Evolutionary conservation across 2,113 vertebrate species (phyloP).

Genomic region (Dascyllus trimaculatus): DNA sequence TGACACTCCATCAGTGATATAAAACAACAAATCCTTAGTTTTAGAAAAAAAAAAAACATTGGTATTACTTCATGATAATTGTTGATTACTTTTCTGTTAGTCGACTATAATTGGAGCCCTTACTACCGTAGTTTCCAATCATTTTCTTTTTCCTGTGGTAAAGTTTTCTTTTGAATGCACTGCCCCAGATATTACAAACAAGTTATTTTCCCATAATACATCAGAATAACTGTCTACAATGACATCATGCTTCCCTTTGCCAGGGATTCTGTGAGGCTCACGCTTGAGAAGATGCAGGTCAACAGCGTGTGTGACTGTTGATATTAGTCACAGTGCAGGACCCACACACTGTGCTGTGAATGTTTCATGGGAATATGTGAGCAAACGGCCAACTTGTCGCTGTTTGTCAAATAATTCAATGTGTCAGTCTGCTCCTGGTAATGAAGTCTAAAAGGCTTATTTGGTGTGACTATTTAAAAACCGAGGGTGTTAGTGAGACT

Average conservation of each 20-base stretch:
- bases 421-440: slow-evolving; percentile 8
- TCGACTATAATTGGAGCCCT: background rate
- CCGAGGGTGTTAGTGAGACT: background rate
- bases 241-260: slow-evolving; percentile 9
- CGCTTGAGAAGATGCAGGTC: background rate
- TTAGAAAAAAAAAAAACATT: too few species aligned
- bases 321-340: slow-evolving; percentile 43
- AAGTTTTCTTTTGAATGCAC: too few species aligned
- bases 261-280: background rate
- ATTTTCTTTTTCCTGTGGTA: too few species aligned
- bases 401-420: slow-evolving; percentile 22
- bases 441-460: background rate
- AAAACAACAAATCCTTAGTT: too few species aligned
- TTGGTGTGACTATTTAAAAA: slow-evolving; percentile 8
- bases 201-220: background rate
- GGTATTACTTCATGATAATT: too few species aligned
- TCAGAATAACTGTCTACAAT: slow-evolving; percentile 25
- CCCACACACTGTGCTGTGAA: background rate
- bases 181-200: background rate
- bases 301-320: slow-evolving; percentile 11
- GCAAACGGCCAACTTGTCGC: slow-evolving; percentile 21
- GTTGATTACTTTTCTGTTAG: background rate
- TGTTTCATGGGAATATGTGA: slow-evolving; percentile 6
- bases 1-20: too few species aligned
- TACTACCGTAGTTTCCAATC: background rate